Base-by-base conservation (phyloP, 2,113 vertebrate genomes). In the Lathamus discolor region DNA sequence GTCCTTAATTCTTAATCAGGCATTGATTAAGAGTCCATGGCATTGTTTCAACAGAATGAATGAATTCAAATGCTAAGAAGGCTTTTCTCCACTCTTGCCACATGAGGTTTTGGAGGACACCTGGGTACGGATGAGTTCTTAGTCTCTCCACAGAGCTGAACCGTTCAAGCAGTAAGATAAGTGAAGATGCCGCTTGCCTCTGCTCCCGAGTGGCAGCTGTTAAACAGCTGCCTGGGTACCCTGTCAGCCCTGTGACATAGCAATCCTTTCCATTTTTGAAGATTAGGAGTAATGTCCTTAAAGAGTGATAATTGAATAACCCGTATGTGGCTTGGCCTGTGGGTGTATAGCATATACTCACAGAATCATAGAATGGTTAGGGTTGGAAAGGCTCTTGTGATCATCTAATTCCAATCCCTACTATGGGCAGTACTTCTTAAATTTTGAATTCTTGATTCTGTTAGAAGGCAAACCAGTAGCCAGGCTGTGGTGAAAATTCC, bases 181-280 rank as follows among this genome's bases (percentile, higher is more conserved):
- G 37, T 22, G 33, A 79, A 67, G 27, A 13, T 51, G 2, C 13
- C 0, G 0, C 25, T 70, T 2, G 2, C 24, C 33, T 90, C 44
- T 2, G 13, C 67, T 75, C n/a, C 48, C 63, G 6, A 33, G 13
- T 37, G 66, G 46, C 54, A 24, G 25, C 6, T 51, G 35, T 16
- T 68, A 74, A 24, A 9, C 43, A 66, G 33, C 44, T 77, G 46
- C 41, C 25, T 64, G 67, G 25, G n/a, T 43, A 28, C 37, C 15
- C 46, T 2, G 0, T 41, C 46, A 83, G 63, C 72, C 15, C 44
- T 28, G 39, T 28, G 48, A 19, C 63, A 46, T 25, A 83, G 57
- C 35, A 88, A 92, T 51, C 13, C 10, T 83, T 20, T 77, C 28
- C 0, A 0, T 35, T 88, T 76, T 43, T 72, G 46, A 68, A 73